phyloP scores from a whole-genome alignment of 2,888 invertebrate species.

The Aphodius sticticus region DNA sequence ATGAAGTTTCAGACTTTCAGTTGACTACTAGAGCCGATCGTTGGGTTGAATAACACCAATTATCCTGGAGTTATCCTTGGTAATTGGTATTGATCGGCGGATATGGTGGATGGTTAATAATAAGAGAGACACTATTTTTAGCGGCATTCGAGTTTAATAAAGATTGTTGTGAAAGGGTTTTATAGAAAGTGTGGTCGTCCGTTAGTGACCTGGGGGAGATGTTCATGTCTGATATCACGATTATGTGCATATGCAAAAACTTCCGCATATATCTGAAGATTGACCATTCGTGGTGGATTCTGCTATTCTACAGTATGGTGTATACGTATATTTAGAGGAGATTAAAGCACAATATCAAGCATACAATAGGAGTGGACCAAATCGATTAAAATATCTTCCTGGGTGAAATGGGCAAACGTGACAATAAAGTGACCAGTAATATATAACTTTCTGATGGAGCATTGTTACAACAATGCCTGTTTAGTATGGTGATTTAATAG shows the following conservation, averaged over 20 bases:
- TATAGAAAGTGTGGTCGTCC: background rate
- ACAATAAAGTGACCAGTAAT: background rate
- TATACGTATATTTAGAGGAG: too few relatives aligned
- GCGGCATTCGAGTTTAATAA: background rate
- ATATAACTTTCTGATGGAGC: background rate
- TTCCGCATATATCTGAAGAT: background rate
- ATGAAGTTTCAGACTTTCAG: background rate
- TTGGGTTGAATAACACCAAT: conserved; percentile 4
- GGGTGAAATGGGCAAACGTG: background rate
- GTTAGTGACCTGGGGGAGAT: background rate
- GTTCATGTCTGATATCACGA: background rate
- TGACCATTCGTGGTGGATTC: background rate
- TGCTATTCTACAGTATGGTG: background rate
- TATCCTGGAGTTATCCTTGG: background rate
- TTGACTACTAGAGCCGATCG: background rate
- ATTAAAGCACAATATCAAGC: background rate
- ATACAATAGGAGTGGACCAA: background rate
- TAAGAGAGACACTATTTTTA: background rate
- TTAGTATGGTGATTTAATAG: background rate
- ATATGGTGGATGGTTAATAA: background rate
- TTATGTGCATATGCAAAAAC: background rate
- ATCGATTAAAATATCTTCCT: background rate
- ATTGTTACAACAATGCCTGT: background rate
- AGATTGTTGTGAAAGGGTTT: background rate
- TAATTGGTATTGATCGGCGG: background rate